phyloP scores from a whole-genome alignment of 2,888 invertebrate species.

The Norana najaformis region DNA sequence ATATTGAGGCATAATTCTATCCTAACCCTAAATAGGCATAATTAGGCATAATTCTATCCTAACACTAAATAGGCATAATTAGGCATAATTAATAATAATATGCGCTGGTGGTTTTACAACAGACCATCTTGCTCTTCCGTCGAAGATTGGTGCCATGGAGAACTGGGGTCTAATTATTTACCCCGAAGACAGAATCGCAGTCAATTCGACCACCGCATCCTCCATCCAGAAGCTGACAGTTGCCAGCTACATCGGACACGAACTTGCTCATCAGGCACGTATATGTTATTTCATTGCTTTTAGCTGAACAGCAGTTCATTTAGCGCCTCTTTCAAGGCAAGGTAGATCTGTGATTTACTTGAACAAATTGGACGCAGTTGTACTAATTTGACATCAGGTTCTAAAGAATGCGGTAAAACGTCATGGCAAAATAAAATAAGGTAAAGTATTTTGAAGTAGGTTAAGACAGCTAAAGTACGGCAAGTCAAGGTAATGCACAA shows the following conservation, averaged over 20 bases:
- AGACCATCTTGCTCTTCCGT: conserved; percentile 40
- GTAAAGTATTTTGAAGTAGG: too few species aligned
- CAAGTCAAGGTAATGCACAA: too few species aligned
- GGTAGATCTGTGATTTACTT: background rate
- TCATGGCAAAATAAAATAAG: too few species aligned
- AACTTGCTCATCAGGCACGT: conserved; percentile 37
- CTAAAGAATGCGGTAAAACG: too few species aligned
- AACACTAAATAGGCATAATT: too few species aligned
- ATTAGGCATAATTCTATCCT: background rate
- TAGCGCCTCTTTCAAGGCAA: background rate
- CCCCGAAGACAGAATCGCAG: conserved; percentile 28
- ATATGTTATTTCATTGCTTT: background rate
- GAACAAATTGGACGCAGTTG: background rate
- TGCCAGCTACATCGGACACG: conserved; percentile 33
- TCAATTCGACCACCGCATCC: background rate
- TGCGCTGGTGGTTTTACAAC: background rate
- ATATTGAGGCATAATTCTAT: background rate
- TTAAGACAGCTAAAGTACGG: too few species aligned
- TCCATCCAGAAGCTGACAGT: conserved; percentile 19
- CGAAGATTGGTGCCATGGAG: conserved; percentile 40
- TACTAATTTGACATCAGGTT: too few species aligned
- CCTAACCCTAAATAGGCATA: too few species aligned
- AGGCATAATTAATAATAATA: background rate
- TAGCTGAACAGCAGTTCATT: background rate
- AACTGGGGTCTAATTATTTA: conserved; percentile 41